A percentile compares a stretch with the other conserved stretches of the same genome.
Conservation (phyloP, 2,113 vertebrate species). For the Macroglossus sobrinus region DNA sequence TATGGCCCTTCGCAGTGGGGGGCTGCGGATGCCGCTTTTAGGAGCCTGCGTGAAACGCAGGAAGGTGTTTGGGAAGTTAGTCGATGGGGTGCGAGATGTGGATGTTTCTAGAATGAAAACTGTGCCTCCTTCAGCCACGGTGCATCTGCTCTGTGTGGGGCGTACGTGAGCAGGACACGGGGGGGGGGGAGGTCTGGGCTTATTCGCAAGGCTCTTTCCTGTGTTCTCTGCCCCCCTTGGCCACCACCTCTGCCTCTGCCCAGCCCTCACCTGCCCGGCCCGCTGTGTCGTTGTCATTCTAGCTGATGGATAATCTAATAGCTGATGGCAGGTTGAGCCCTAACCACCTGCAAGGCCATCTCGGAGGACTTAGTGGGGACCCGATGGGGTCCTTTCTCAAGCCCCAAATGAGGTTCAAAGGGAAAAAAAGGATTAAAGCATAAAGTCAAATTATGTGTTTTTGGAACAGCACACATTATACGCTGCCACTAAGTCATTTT, state of each 20-base stretch:
- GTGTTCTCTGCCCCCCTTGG: not conserved
- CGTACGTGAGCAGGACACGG: fast-evolving
- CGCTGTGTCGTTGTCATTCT: not conserved
- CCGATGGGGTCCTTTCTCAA: not conserved
- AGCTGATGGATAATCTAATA: not conserved
- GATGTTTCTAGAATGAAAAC: not conserved
- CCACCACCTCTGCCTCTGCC: not conserved
- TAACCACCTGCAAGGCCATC: not conserved
- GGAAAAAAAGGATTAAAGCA: not conserved
- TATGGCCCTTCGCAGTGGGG: not conserved
- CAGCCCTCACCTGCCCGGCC: not conserved
- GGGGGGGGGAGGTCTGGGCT: fast-evolving
- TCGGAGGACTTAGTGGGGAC: not conserved
- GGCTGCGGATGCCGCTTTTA: not conserved
- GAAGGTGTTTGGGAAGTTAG: not conserved
- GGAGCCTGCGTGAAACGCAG: not conserved
- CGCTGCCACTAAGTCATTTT: not conserved
- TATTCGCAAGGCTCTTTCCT: not conserved
- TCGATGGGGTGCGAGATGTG: not conserved
- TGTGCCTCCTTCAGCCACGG: fast-evolving
- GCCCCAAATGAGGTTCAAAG: not conserved
- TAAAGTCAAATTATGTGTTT: not conserved
- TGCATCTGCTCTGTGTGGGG: not conserved
- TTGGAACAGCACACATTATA: not conserved
- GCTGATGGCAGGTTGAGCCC: not conserved